Base-by-base conservation (phyloP, 2,888 invertebrate genomes). In the Charanyca ferruginea region DNA sequence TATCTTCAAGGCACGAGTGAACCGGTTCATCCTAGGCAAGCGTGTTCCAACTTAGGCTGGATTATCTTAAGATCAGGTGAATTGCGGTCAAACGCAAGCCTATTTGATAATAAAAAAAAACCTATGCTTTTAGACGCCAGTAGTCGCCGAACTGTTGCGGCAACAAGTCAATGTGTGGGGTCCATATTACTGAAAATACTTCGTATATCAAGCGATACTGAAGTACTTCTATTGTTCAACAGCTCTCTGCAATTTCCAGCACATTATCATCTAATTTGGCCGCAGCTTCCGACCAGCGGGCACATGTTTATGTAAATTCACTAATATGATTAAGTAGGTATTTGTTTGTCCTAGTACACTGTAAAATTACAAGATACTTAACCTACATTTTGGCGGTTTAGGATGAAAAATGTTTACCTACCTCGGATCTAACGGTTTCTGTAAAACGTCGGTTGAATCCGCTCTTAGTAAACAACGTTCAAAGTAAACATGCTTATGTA, bases 401-500 rank as follows among this genome's bases (percentile, higher is more conserved):
- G 11, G n/a, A 67, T 62, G n/a, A 38, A 53, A 25, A 53, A 25
- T 63, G 23, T 47, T 45, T 53, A 16, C 32, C 18, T 53, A 16
- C 32, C 18, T 57, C 20, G 38, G 28, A 48, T 23, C 6, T 11
- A 16, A 54, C n/a, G 58, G 63, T 68, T 57, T 68, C 55, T 71
- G 59, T 54, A 6, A 47, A 61, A 23, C 41, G 32, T 66, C 49
- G 20, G 25, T 28, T 62, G 44, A 44, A 61, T 28, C 41, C 7
- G 25, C 35, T 7, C 22, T 61, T 52, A 49, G 38, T 49, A 70
- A 58, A 59, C 73, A 49, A 38, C 13, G 11, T n/a, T 22, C 5
- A 54, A 68, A 48, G 23, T 70, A 73, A 78, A 70, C 60, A 70
- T 8, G 11, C 23, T 53, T 49, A 25, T 41, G 9, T 51, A 55